Conservation (phyloP, 1,140 invertebrate species). For the Rhopalosiphum padi region DNA sequence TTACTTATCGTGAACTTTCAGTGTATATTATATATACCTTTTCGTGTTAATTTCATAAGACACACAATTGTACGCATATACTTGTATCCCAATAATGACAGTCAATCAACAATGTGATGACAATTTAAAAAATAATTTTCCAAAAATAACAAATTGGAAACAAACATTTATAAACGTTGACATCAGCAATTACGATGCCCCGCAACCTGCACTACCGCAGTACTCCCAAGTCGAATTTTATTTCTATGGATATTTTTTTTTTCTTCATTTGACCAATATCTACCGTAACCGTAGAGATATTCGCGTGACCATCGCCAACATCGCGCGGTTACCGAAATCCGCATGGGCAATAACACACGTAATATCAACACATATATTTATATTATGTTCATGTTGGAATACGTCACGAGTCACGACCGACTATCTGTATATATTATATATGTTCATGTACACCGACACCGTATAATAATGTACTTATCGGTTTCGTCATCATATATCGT, state of each 20-base stretch:
- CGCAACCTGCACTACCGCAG: too few relatives aligned
- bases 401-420: neutral
- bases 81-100: neutral
- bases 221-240: too few relatives aligned
- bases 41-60: neutral
- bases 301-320: too few relatives aligned
- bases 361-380: neutral
- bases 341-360: too few relatives aligned
- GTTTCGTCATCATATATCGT: conserved; percentile 2
- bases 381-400: neutral
- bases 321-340: too few relatives aligned
- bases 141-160: neutral
- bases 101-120: neutral
- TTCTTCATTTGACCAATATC: too few relatives aligned
- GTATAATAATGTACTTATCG: conserved; percentile 3
- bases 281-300: too few relatives aligned
- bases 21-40: neutral
- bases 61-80: neutral
- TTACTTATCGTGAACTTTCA: too few relatives aligned
- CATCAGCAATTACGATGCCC: neutral
- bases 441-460: neutral
- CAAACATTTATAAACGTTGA: neutral
- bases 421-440: neutral
- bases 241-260: too few relatives aligned
- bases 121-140: neutral